Base-by-base conservation (phyloP, 2,888 invertebrate genomes). In the Pseudococcus jackbeardsleyi region DNA sequence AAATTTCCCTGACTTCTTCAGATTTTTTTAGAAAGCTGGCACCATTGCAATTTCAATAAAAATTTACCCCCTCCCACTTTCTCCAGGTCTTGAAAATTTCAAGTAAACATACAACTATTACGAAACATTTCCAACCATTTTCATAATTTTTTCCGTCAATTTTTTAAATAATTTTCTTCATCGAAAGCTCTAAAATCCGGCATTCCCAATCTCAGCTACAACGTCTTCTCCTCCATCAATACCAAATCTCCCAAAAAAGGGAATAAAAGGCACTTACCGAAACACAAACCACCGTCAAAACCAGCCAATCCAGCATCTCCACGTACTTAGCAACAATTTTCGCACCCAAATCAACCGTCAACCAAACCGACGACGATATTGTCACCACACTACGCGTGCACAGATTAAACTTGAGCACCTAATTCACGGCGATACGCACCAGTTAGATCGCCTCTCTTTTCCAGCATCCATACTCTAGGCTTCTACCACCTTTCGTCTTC, bases 241-340 rank as follows among this genome's bases (percentile, higher is more conserved):
- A 33, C 26, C 26, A 33, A 33, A 33, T 33, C 26, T 33, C 26
- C 3, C 26, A 12, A 50, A 15, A 15, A 15, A 50, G 15, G 15
- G 15, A 50, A 15, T 50, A 1, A 72, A 7, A 9, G 7, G 12
- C 22, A 77, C 77, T 77, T 77, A 77, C 77, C 77, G 42, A 17
- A 39, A 77, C 77, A 33, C 77, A 77, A 33, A 77, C 39, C 54
- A 54, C n/a, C 2, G n/a, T 8, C 17, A 77, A 17, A 17, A 77
- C 33, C 77, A 77, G 39, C 77, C 26, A 39, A 77, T n/a, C 77
- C 77, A 77, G 42, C 77, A 77, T 77, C n/a, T 77, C 54, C n/a
- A n/a, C 42, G 8, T 17, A 39, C 42, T 77, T 39, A 15, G 17
- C 42, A 42, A 8, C 77, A 77, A 8, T 15, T 77, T n/a, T 42